Base-by-base conservation (phyloP, 2,113 vertebrate genomes). In the Telmatochromis sp. region DNA sequence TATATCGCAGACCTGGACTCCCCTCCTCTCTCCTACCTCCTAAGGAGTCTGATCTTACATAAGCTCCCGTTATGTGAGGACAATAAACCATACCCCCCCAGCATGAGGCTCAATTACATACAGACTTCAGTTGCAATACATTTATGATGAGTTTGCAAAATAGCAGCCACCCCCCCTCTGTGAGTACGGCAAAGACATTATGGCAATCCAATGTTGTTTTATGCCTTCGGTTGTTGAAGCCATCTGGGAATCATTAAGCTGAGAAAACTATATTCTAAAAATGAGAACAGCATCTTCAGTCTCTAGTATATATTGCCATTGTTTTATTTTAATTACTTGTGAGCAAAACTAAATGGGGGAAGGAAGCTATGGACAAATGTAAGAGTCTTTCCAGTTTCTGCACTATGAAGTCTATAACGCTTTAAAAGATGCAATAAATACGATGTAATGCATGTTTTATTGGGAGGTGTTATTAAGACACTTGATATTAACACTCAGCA, bases 231-330 rank as follows among this genome's bases (percentile, higher is more conserved):
- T 86, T 81, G 75, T 65, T 55, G 68, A 83, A 80, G 81, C 81
- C 91, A 93, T 90, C 84, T 92, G 91, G 87, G 86, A 92, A 83
- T 86, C 81, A 92, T 93, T 91, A 90, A 47, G 58, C 50, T 19
- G 84, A 80, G 85, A 53, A 21, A 91, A 92, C 82, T 51, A 90
- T 84, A 87, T 83, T 92, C 28, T 9, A 78, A 86, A 82, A 53
- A 86, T 75, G 89, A 83, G 85, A 42, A 80, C 58, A 75, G 53
- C 37, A 87, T 84, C 89, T 80, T 82, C 51, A 28, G 37, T 81
- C 58, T 90, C 17, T 23, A 9, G 86, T 84, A 57, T 54, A 5
- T 54, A 83, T 85, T 19, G 50, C 54, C 23, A 31, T 83, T 47
- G 78, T 63, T 89, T 28, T 51, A 23, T 83, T 78, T 78, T 31